Evolutionary conservation across 37 sponge, comb jelly and placozoan genomes (phyloP).

Genomic region (Spongilla lacustris): DNA sequence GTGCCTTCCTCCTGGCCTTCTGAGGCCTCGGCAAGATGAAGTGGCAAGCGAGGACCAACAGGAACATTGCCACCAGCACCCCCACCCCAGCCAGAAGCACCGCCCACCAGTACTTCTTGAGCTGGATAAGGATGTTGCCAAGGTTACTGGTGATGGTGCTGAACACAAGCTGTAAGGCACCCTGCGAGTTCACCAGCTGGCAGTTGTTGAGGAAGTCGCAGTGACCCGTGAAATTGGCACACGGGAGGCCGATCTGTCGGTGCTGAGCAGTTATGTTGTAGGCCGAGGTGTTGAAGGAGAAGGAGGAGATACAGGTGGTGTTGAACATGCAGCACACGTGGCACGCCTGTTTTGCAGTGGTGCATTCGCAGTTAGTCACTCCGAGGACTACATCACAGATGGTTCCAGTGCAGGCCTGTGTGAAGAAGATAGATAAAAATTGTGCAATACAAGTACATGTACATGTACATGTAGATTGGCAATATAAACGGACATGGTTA

Average conservation of each 20-base stretch:
- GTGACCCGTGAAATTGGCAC: slow-evolving; percentile 64
- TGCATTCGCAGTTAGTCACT: slow-evolving; percentile 57
- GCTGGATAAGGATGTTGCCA: slow-evolving; percentile 25
- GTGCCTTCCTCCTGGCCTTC: slow-evolving; percentile 36
- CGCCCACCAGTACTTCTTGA: slow-evolving; percentile 74
- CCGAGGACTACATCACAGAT: slow-evolving; percentile 45
- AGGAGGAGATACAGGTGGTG: slow-evolving; percentile 32
- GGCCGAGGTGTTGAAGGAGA: background rate
- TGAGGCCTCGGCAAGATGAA: slow-evolving; percentile 65
- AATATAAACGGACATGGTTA: no score
- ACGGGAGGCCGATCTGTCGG: slow-evolving; percentile 50
- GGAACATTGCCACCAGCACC: slow-evolving; percentile 60
- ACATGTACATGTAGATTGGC: no score
- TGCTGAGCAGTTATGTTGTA: background rate
- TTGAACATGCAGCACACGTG: slow-evolving; percentile 58
- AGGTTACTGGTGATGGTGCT: background rate
- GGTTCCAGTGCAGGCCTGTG: slow-evolving; percentile 66
- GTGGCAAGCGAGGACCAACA: slow-evolving; percentile 68
- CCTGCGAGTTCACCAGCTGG: slow-evolving; percentile 26
- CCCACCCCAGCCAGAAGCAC: slow-evolving; percentile 57
- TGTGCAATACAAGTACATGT: background rate
- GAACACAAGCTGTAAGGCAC: slow-evolving; percentile 6
- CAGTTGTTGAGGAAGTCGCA: slow-evolving; percentile 77
- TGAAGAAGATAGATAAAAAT: background rate
- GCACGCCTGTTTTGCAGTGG: slow-evolving; percentile 29